A percentile compares a stretch with the other conserved stretches of the same genome.
Evolutionary conservation across 1,140 invertebrate genomes (phyloP).

Genomic region (Stegodyphus dumicola): DNA sequence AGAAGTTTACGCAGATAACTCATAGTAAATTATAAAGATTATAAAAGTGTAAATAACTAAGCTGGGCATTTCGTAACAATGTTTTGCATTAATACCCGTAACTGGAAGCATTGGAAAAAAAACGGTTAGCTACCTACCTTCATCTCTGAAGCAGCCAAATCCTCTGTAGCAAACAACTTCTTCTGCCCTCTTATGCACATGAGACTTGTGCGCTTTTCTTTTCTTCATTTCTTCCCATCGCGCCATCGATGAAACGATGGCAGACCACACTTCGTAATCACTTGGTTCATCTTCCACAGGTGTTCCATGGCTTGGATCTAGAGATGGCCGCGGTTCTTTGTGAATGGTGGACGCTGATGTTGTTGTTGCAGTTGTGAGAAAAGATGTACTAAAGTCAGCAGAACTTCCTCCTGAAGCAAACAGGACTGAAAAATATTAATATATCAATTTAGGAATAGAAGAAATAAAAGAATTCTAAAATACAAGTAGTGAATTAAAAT

Average conservation of each 20-base stretch:
- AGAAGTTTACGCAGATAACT: too few species aligned
- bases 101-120: too few species aligned
- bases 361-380: background rate
- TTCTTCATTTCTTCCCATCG: slow-evolving; percentile 69
- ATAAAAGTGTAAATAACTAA: too few species aligned
- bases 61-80: too few species aligned
- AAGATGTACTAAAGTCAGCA: too few species aligned
- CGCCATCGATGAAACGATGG: slow-evolving; percentile 73
- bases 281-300: slow-evolving; percentile 70
- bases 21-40: too few species aligned
- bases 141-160: slow-evolving; percentile 93
- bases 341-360: background rate
- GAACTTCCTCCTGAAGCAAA: too few species aligned
- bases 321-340: background rate
- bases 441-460: too few species aligned
- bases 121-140: slow-evolving; percentile 68
- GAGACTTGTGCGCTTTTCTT: slow-evolving; percentile 28
- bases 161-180: slow-evolving; percentile 87
- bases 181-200: slow-evolving; percentile 66
- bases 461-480: too few species aligned
- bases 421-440: too few species aligned
- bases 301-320: background rate
- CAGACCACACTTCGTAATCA: slow-evolving; percentile 72
- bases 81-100: too few species aligned
- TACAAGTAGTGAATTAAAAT: too few species aligned